These are phyloP conservation scores for Orchesella flavescens DNA, from an alignment of 2,888 invertebrate genomes.

Conservation along the genomic window DNA sequence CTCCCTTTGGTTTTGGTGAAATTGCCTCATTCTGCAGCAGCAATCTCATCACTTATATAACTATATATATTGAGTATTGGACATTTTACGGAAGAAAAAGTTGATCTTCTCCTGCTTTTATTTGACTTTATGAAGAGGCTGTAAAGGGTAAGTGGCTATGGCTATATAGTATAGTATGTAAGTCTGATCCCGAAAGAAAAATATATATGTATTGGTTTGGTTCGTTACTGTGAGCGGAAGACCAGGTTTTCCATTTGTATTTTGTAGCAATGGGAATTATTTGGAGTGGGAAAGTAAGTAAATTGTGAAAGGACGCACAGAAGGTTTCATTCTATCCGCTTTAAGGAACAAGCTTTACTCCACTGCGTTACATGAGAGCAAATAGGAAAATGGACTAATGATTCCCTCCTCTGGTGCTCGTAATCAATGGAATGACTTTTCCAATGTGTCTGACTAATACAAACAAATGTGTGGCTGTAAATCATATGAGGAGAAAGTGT, in stretches of 20 bases:
- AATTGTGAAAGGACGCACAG: not conserved
- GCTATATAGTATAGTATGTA: too few relatives aligned
- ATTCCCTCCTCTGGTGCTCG: slow-evolving; percentile 53
- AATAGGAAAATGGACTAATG: slow-evolving; percentile 62
- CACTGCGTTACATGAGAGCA: slow-evolving; percentile 44
- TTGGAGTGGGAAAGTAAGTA: slow-evolving; percentile 13
- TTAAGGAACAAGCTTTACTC: slow-evolving; percentile 25
- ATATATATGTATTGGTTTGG: too few relatives aligned
- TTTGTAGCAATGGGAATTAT: slow-evolving; percentile 45
- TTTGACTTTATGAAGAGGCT: too few relatives aligned
- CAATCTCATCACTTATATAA: not conserved
- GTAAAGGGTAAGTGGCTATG: too few relatives aligned
- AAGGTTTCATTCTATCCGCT: slow-evolving; percentile 20
- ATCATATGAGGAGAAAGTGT: slow-evolving; percentile 55
- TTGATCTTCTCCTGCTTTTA: too few relatives aligned
- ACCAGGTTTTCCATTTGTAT: not conserved
- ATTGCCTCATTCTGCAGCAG: not conserved
- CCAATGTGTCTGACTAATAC: slow-evolving; percentile 54
- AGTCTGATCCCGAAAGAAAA: too few relatives aligned
- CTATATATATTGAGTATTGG: too few relatives aligned
- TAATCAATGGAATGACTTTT: slow-evolving; percentile 62
- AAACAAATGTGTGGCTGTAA: slow-evolving; percentile 61
- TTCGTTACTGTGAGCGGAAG: too few relatives aligned
- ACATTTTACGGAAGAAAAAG: too few relatives aligned
- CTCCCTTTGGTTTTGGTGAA: not conserved